Evolutionary conservation across 2,797 vertebrate genomes (phyloP), one percentile per base, ranked within the genome.

Genomic region (Hydrocynus forskahlii): DNA sequence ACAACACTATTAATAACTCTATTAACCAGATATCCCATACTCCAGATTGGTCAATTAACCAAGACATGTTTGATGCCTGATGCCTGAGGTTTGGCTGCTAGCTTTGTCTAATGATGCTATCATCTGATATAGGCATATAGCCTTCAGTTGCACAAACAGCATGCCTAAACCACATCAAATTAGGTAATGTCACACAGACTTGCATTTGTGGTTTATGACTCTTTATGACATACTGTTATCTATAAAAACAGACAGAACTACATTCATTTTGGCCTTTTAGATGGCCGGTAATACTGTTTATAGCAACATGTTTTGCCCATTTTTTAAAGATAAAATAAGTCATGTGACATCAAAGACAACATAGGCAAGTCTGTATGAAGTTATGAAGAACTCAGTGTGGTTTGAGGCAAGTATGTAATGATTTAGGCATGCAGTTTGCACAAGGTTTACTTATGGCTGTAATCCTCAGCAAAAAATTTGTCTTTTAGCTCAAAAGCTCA

Each of bases 11-110:
- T 35, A 35, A 35, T 35, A 35, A 35, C 45, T 10, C 45, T 8
- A 48, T 48, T 48, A 48, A 48, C 1, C 91, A 92, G 78, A 25
- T 12, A 13, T 7, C 23, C 10, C 59, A 12, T 35, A 17, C 14
- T 14, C 16, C 29, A 64, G 25, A 62, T 62, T 60, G 25, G 59
- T 13, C 25, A 2, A 35, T 35, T 4, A 38, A 1, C 0, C 62
- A 64, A 64, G 14, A 29, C 23, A 63, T 63, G 23, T 14, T 14
- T 38, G 29, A 0, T 17, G 59, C 9, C 62, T 21, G 8, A 59
- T 35, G 35, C 35, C 35, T 35, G 35, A 35, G 35, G 35, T 35
- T 35, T 35, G 21, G n/a, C 29, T 64, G 12, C 6, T 38, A 17
- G 12, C 4, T 23, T 60, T 60, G 21, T 6, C 55, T 21, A 23